Base-by-base conservation (phyloP, 2,797 vertebrate genomes). In the Microcaecilia unicolor region DNA sequence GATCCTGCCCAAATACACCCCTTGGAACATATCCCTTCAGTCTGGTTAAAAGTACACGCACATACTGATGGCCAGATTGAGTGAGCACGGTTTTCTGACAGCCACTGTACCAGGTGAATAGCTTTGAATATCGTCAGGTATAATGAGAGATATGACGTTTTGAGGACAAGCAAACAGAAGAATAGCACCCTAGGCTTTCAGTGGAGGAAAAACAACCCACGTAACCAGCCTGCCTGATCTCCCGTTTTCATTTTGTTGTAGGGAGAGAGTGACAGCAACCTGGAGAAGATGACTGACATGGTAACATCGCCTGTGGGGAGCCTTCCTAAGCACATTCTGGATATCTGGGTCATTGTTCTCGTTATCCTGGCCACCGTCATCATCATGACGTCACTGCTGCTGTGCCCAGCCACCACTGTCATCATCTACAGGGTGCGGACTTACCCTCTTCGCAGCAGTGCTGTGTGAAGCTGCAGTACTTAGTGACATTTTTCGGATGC, bases 331-430 rank as follows among this genome's bases (percentile, higher is more conserved):
- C 83, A 88, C 29, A 65, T 87, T 34, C 51, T 88, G 69, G 81
- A 87, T 9, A 11, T 87, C 46, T 88, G 85, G 85, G 75, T 68
- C 40, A 87, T 88, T 1, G 46, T 88, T 32, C 62, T 88, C 21
- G 61, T 88, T 50, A 86, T 88, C 51, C 47, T 88, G 53, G 81
- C 65, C 44, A 83, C 85, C 29, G 57, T 87, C 13, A 48, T 86
- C 20, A 19, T 87, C 44, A 87, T 86, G 85, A 84, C 77, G 0
- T 76, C 65, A 9, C 33, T 87, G 48, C 15, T 87, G 44, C 67
- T 83, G 12, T 81, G 83, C 46, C 85, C 85, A 0, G 83, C 82
- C 25, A 69, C 70, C 0, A 79, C 67, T 0, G 60, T 88, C 51
- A 73, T 88, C 51, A 58, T 88, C 54, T 83, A 87, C 32, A 70